Base-by-base conservation (phyloP, 2,113 vertebrate species). In the Nothobranchius furzeri region DNA sequence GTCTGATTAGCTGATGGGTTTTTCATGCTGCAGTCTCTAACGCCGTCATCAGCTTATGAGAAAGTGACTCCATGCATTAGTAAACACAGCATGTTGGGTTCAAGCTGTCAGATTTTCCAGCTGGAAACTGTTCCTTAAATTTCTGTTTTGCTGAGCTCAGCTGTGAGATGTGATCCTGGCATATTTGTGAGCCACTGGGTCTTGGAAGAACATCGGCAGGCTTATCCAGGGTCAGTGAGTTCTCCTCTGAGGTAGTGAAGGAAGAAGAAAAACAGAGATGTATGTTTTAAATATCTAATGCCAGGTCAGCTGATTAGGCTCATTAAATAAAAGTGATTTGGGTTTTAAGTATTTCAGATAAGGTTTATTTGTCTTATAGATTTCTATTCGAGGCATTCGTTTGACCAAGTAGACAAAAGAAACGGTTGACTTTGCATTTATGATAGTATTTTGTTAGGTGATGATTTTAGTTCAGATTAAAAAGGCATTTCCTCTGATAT, bases 121-220 rank as follows among this genome's bases (percentile, higher is more conserved):
- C 20, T 59, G 40, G 36, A 85, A 58, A 42, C 52, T 9, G 42
- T 40, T 60, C 35, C 52, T 24, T 68, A 51, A 71, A 52, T 60
- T 63, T 73, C 51, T n/a, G n/a, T 80, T 82, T 70, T 1, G 65
- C 84, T 85, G 73, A 84, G 55, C 58, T 73, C 73, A 79, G 83
- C 67, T 56, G 43, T 75, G 55, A 25, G 40, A 77, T 17, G 11
- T 37, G 47, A 74, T 75, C 67, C 60, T 49, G 56, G 63, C 12
- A 75, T 55, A 61, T 70, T 68, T 75, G 58, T 25, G 35, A 76
- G 73, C 64, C 53, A 10, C 81, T 58, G 77, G 48, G 68, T 76
- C 67, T n/a, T 76, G 70, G 80, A 86, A 74, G 53, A 68, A 78
- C 61, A 63, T 46, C 43, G 10, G 30, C 37, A 4, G 56, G 20